Conservation (phyloP, 2,888 invertebrate genomes). For the Agonopterix arenella region DNA sequence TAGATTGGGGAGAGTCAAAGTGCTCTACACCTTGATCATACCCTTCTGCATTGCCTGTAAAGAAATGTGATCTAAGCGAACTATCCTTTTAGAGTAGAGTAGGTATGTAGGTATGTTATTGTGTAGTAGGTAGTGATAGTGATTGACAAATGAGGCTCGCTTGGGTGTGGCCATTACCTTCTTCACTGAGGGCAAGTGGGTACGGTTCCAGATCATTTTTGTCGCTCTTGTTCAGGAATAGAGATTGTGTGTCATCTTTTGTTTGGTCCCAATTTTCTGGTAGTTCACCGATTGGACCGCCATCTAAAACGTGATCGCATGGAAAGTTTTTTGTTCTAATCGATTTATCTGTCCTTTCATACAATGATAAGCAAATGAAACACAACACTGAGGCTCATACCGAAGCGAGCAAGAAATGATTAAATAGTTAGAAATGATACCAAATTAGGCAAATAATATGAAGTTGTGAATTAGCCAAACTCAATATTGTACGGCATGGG, state of each 20-base stretch:
- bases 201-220: constrained; percentile 74
- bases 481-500: no score
- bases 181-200: constrained; percentile 70
- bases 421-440: not conserved
- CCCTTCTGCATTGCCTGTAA: constrained; percentile 61
- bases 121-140: not conserved
- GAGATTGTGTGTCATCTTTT: constrained; percentile 69
- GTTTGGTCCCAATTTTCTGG: constrained; percentile 75
- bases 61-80: no score
- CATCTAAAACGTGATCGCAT: constrained; percentile 44
- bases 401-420: constrained; percentile 17
- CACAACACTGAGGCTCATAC: constrained; percentile 14
- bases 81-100: not conserved
- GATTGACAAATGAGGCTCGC: constrained; percentile 12
- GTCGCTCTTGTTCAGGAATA: constrained; percentile 73
- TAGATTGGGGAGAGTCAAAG: constrained; percentile 53
- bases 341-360: constrained; percentile 9
- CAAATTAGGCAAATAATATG: no score
- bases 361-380: constrained; percentile 1
- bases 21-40: constrained; percentile 61
- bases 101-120: not conserved
- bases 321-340: constrained; percentile 8
- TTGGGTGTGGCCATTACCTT: constrained; percentile 45
- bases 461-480: no score
- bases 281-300: constrained; percentile 62